Evolutionary conservation across 2,888 invertebrate genomes (phyloP).

Genomic region (Amiota communis): DNA sequence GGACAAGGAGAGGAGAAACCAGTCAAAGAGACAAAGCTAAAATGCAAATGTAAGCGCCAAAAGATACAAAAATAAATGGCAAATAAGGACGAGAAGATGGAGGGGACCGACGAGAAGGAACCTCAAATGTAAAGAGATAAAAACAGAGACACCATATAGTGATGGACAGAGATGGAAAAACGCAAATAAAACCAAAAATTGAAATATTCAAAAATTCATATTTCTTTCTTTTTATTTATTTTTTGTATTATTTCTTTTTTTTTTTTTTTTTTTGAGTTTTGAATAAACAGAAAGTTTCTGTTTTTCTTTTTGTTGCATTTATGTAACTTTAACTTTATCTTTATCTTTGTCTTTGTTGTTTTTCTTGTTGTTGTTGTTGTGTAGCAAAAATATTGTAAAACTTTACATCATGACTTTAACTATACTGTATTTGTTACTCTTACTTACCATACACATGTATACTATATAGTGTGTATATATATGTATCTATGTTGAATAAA

Average conservation of each 20-base stretch:
- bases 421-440: background rate
- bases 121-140: background rate
- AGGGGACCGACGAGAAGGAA: too few species aligned
- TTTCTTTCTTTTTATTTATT: constrained; percentile 20
- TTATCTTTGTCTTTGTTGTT: constrained; percentile 1
- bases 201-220: constrained; percentile 45
- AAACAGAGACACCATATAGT: constrained; percentile 22
- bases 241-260: too few species aligned
- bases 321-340: background rate
- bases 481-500: background rate
- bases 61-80: constrained; percentile 34
- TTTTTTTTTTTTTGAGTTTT: background rate
- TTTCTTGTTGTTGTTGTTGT: constrained; percentile 27
- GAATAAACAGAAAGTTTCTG: background rate
- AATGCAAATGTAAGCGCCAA: constrained; percentile 50
- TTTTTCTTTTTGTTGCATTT: constrained; percentile 24
- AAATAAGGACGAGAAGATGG: background rate
- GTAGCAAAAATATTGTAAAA: constrained; percentile 38
- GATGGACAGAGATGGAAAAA: constrained; percentile 36
- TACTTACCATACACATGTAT: background rate
- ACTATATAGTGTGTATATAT: background rate
- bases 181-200: constrained; percentile 34
- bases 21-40: constrained; percentile 63
- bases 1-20: constrained; percentile 51
- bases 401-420: constrained; percentile 14